Conservation (phyloP, 2,113 vertebrate genomes). For the Corythaeola cristata region DNA sequence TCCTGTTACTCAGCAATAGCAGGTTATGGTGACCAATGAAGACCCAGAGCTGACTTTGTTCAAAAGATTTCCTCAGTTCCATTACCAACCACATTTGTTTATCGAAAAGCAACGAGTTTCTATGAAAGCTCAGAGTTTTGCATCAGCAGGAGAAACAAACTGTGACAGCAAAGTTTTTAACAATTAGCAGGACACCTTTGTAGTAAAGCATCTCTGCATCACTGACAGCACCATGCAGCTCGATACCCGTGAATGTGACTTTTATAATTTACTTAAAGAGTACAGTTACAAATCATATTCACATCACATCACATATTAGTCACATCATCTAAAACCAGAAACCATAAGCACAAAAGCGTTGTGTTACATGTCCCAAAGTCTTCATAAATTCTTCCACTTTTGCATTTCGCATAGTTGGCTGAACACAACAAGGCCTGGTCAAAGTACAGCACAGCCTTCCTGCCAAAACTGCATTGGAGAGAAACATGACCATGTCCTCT, state of each 20-base stretch:
- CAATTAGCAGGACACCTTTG: neutral
- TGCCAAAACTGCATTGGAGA: neutral
- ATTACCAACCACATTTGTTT: neutral
- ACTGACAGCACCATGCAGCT: neutral
- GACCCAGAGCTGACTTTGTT: neutral
- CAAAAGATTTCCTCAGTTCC: neutral
- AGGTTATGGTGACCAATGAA: neutral
- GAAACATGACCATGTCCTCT: neutral
- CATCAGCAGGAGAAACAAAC: neutral
- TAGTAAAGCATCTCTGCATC: neutral
- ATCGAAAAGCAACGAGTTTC: neutral
- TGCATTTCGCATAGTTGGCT: neutral
- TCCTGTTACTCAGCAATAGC: neutral
- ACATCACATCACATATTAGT: too few relatives aligned
- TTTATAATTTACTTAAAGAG: neutral
- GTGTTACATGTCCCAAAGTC: neutral
- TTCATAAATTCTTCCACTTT: neutral
- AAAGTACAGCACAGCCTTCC: neutral
- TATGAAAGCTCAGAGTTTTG: neutral
- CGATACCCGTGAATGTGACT: neutral
- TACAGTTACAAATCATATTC: neutral
- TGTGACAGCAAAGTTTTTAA: neutral
- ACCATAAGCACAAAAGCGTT: neutral
- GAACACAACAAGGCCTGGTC: neutral
- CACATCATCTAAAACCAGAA: neutral